A percentile compares a stretch with the other conserved stretches of the same genome.
phyloP scores from a whole-genome alignment of 2,797 vertebrate genomes.

The Sebastes melanostomus region DNA sequence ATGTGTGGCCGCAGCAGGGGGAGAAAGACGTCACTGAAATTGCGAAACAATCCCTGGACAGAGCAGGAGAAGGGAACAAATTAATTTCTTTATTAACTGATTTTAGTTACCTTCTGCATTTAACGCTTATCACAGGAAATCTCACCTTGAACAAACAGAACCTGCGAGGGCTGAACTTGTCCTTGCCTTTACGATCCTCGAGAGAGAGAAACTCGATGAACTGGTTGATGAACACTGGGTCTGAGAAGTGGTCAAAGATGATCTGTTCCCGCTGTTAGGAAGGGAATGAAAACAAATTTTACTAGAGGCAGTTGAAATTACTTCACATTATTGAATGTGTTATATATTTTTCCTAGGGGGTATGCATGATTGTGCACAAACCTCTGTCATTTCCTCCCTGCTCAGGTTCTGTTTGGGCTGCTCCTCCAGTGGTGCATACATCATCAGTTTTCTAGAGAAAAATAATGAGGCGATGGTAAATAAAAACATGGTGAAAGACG shows the following conservation, averaged over 20 bases:
- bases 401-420: slow-evolving; percentile 90
- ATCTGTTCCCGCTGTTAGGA: slow-evolving; percentile 90
- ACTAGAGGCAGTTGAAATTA: not conserved
- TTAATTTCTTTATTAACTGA: not conserved
- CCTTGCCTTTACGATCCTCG: slow-evolving; percentile 98
- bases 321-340: not conserved
- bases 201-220: slow-evolving; percentile 95
- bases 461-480: not conserved
- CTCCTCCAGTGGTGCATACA: slow-evolving; percentile 89
- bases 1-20: slow-evolving; percentile 90
- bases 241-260: slow-evolving; percentile 95
- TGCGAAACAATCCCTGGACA: slow-evolving; percentile 93
- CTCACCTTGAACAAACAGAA: slow-evolving; percentile 99
- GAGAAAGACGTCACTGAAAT: slow-evolving; percentile 91
- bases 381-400: slow-evolving; percentile 93
- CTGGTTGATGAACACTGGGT: slow-evolving; percentile 93
- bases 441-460: slow-evolving; percentile 86
- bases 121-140: not conserved
- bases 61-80: not conserved
- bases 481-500: not conserved
- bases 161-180: slow-evolving; percentile 97
- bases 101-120: not conserved
- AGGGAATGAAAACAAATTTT: not conserved
- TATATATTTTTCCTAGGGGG: not conserved
- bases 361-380: slow-evolving; percentile 53